Evolutionary conservation across 2,797 vertebrate genomes (phyloP).

Genomic region (Denticeps clupeoides): DNA sequence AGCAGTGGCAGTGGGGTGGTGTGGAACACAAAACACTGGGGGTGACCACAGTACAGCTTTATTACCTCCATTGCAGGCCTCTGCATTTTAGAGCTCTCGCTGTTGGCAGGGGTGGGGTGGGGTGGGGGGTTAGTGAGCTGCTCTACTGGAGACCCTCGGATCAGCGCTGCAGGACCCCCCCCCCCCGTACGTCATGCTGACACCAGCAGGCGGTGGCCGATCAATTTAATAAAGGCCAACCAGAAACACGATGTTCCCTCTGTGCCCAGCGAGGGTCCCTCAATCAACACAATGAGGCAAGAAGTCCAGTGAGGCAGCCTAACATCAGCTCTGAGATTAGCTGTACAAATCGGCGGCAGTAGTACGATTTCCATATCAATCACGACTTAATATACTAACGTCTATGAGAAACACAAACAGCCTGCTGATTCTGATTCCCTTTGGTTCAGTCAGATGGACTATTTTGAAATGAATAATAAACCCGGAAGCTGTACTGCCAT

Average conservation of each 20-base stretch:
- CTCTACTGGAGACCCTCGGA: neutral
- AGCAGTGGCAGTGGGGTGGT: constrained; percentile 1
- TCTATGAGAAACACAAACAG: no score
- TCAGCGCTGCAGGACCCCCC: neutral
- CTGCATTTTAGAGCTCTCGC: neutral
- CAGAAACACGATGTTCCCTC: neutral
- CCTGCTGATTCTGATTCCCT: no score
- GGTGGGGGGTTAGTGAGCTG: neutral
- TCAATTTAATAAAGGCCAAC: constrained; percentile 14
- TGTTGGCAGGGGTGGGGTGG: neutral
- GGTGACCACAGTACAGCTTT: constrained; percentile 3
- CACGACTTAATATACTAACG: no score
- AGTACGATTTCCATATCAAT: no score
- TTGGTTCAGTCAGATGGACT: no score
- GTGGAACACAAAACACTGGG: neutral
- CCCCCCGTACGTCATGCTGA: neutral
- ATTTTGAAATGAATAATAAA: no score
- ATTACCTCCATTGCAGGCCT: constrained; percentile 11
- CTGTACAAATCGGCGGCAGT: no score
- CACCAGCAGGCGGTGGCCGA: constrained; percentile 1
- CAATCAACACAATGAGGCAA: neutral
- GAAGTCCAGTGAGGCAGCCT: constrained; percentile 2
- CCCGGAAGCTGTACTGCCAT: no score
- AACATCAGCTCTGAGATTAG: no score
- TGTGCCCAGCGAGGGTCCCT: neutral